These are phyloP conservation scores for Lacanobia oleracea DNA, from an alignment of 2,888 invertebrate species.

Conservation along the genomic window DNA sequence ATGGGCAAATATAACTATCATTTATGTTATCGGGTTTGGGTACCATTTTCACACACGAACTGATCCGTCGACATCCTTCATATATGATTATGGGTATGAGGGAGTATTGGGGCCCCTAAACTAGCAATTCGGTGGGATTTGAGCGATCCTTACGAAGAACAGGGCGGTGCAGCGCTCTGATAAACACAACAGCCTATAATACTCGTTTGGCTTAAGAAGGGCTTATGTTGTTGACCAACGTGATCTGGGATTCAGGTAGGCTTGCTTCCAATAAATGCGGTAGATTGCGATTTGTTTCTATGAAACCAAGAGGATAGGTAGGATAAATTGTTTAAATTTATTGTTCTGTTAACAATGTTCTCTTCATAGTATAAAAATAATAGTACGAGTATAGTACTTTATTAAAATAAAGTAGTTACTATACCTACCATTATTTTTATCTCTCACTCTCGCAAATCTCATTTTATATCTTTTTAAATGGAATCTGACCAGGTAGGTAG, in stretches of 20 bases:
- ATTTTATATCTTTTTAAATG: not conserved
- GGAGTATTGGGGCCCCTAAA: slow-evolving; percentile 41
- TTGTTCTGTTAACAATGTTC: not conserved
- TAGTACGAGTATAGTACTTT: too few relatives aligned
- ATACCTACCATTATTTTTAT: too few relatives aligned
- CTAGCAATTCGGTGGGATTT: slow-evolving; percentile 56
- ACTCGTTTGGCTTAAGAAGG: slow-evolving; percentile 40
- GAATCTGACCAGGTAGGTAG: not conserved
- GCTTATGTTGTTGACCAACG: slow-evolving; percentile 47
- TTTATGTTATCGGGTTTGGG: slow-evolving; percentile 37
- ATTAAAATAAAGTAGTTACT: too few relatives aligned
- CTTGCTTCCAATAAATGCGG: slow-evolving; percentile 20
- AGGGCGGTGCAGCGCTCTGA: slow-evolving; percentile 48
- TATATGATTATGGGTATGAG: slow-evolving; percentile 51
- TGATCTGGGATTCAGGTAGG: slow-evolving; percentile 17
- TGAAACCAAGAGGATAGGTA: not conserved
- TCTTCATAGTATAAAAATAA: too few relatives aligned
- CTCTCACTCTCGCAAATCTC: not conserved
- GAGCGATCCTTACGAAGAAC: slow-evolving; percentile 36
- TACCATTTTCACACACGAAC: slow-evolving; percentile 50
- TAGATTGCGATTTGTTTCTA: slow-evolving; percentile 16
- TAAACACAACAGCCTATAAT: slow-evolving; percentile 56
- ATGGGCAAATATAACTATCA: slow-evolving; percentile 45
- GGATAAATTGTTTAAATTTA: not conserved
- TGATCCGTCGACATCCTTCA: slow-evolving; percentile 53